Evolutionary conservation across 1,140 invertebrate genomes (phyloP).

Genomic region (Drosophila subobscura): DNA sequence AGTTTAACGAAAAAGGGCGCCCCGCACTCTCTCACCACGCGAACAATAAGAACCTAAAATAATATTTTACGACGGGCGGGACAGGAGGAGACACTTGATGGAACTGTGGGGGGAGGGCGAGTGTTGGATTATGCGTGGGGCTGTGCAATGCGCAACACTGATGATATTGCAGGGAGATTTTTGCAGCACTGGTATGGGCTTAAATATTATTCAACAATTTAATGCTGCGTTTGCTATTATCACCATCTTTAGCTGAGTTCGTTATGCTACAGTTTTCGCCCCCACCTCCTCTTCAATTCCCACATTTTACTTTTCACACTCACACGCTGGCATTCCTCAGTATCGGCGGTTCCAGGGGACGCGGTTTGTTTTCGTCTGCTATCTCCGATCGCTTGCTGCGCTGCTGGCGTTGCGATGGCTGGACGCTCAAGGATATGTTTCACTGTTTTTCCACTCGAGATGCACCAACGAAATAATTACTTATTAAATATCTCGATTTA

Average conservation of each 20-base stretch:
- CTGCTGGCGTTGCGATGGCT: slow-evolving; percentile 27
- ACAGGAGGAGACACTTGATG: slow-evolving; percentile 3
- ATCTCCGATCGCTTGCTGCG: slow-evolving; percentile 26
- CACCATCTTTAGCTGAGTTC: slow-evolving; percentile 64
- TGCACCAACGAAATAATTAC: slow-evolving; percentile 14
- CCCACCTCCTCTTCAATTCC: slow-evolving; percentile 52
- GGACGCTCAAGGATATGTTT: slow-evolving; percentile 4
- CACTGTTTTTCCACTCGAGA: slow-evolving; percentile 16
- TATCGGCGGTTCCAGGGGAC: slow-evolving; percentile 50
- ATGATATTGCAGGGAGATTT: slow-evolving; percentile 25
- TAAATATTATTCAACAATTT: slow-evolving; percentile 74
- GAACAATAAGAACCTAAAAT: slow-evolving; percentile 29
- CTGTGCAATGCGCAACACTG: slow-evolving; percentile 42
- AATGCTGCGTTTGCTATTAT: slow-evolving; percentile 59
- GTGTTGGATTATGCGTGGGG: slow-evolving; percentile 27
- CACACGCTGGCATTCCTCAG: slow-evolving; percentile 59
- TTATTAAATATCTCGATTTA: slow-evolving; percentile 13
- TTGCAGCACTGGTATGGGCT: slow-evolving; percentile 37
- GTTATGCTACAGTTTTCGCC: slow-evolving; percentile 53
- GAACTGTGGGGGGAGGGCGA: slow-evolving; percentile 4
- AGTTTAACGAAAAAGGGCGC: not conserved
- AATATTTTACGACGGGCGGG: slow-evolving; percentile 2
- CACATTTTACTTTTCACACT: slow-evolving; percentile 40
- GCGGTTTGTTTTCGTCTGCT: slow-evolving; percentile 71
- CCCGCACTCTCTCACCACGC: slow-evolving; percentile 15